Percentiles rank a stretch among this genome's conserved stretches.
Conservation (phyloP, 2,113 vertebrate genomes). For the Tachysurus vachellii region DNA sequence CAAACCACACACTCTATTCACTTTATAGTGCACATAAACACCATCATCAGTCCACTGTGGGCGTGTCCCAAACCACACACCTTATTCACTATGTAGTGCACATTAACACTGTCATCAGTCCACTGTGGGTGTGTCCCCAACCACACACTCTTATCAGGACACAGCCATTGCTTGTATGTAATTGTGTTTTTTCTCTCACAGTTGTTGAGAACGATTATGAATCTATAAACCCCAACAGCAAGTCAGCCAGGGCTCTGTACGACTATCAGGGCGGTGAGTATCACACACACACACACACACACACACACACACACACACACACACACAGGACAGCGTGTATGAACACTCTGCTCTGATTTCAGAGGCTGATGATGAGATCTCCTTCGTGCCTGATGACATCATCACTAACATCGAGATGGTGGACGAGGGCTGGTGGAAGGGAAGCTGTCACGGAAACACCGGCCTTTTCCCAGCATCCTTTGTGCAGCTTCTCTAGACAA, state of each 20-base stretch:
- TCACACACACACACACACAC: not conserved
- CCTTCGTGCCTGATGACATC: slow-evolving; percentile 85
- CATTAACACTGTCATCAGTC: not conserved
- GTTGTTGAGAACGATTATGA: slow-evolving; percentile 66
- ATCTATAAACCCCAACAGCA: slow-evolving; percentile 55
- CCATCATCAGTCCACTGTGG: too few species aligned
- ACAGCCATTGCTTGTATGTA: not conserved
- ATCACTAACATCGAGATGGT: slow-evolving; percentile 92
- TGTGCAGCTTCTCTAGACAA: slow-evolving; percentile 77
- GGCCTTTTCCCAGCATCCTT: slow-evolving; percentile 93
- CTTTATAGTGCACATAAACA: too few species aligned
- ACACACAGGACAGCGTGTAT: not conserved
- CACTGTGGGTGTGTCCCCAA: not conserved
- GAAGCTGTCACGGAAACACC: slow-evolving; percentile 73
- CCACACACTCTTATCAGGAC: not conserved
- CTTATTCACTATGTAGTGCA: not conserved
- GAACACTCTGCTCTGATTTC: slow-evolving; percentile 34
- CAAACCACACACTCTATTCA: too few species aligned
- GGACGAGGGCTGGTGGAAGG: slow-evolving; percentile 93
- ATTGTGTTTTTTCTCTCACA: slow-evolving; percentile 10
- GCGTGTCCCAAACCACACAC: too few species aligned
- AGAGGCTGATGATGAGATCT: slow-evolving; percentile 92
- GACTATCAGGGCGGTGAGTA: slow-evolving; percentile 86
- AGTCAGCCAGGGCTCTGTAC: slow-evolving; percentile 78
- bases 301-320: slow-evolving; percentile 10